Evolutionary conservation across 2,797 vertebrate species (phyloP).

Genomic region (Fundulus diaphanus): DNA sequence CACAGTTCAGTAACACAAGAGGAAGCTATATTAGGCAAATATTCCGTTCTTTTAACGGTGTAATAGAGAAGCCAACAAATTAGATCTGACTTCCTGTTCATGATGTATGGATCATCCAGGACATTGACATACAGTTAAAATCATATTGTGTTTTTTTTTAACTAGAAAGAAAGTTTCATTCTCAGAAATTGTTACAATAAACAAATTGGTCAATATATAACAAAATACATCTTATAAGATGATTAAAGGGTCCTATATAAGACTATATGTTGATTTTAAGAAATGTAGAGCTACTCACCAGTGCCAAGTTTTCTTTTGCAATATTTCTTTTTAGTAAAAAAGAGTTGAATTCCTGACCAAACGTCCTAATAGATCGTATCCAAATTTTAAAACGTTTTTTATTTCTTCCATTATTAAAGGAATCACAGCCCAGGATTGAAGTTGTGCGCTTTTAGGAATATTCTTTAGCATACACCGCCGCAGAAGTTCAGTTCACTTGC

Average conservation of each 20-base stretch:
- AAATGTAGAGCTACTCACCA: slow-evolving; percentile 78
- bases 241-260: slow-evolving; percentile 16
- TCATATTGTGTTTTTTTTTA: background rate
- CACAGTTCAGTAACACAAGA: background rate
- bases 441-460: slow-evolving; percentile 68
- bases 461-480: slow-evolving; percentile 62
- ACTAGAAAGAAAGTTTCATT: background rate
- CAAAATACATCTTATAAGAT: background rate
- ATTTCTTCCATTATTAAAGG: slow-evolving; percentile 26
- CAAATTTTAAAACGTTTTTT: slow-evolving; percentile 18
- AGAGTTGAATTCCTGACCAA: background rate
- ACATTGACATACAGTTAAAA: slow-evolving; percentile 4
- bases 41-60: background rate
- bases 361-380: background rate
- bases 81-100: slow-evolving; percentile 6
- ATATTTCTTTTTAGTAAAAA: slow-evolving; percentile 28
- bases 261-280: slow-evolving; percentile 42
- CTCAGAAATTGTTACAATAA: background rate
- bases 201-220: background rate
- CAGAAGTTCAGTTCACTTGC: slow-evolving; percentile 83
- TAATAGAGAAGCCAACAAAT: slow-evolving; percentile 18
- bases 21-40: background rate
- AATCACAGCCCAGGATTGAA: slow-evolving; percentile 62
- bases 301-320: slow-evolving; percentile 74
- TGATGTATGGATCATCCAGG: slow-evolving; percentile 7